Evolutionary conservation across 2,888 invertebrate species (phyloP).

Genomic region (Taphrorychus bicolor): DNA sequence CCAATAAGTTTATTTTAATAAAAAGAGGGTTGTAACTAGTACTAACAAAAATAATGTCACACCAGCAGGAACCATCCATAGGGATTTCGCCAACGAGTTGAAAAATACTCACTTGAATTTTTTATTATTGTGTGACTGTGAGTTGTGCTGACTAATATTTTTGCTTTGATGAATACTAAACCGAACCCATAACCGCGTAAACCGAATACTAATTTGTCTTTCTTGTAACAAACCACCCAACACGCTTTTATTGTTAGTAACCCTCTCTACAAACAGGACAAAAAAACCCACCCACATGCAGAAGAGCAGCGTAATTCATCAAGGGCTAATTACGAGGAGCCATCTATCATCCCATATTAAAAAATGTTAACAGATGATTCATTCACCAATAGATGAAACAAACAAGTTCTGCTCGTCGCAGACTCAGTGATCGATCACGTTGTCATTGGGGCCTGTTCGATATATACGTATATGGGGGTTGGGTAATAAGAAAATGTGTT

Average conservation of each 20-base stretch:
- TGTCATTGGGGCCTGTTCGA: constrained; percentile 11
- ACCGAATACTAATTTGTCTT: background rate
- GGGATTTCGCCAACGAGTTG: too few species aligned
- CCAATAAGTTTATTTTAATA: too few species aligned
- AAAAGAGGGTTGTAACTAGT: too few species aligned
- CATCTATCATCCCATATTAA: constrained; percentile 35
- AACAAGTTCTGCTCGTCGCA: constrained; percentile 21
- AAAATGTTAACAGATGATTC: constrained; percentile 32
- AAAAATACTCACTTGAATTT: too few species aligned
- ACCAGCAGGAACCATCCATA: too few species aligned
- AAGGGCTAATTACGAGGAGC: constrained; percentile 2
- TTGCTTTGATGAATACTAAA: too few species aligned
- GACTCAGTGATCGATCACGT: constrained; percentile 17
- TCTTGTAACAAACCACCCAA: background rate
- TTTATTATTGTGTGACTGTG: too few species aligned
- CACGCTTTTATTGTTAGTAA: background rate
- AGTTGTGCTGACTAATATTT: too few species aligned
- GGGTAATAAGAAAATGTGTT: constrained; percentile 11
- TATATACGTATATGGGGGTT: too few species aligned
- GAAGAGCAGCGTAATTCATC: constrained; percentile 13
- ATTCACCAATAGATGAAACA: constrained; percentile 35
- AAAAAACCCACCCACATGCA: constrained; percentile 8
- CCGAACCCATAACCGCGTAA: too few species aligned
- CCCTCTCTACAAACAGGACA: background rate
- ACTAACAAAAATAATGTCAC: too few species aligned